Percentiles rank a stretch among this genome's conserved stretches.
phyloP scores from a whole-genome alignment of 2,113 vertebrate species.

The Callocephalon fimbriatum region DNA sequence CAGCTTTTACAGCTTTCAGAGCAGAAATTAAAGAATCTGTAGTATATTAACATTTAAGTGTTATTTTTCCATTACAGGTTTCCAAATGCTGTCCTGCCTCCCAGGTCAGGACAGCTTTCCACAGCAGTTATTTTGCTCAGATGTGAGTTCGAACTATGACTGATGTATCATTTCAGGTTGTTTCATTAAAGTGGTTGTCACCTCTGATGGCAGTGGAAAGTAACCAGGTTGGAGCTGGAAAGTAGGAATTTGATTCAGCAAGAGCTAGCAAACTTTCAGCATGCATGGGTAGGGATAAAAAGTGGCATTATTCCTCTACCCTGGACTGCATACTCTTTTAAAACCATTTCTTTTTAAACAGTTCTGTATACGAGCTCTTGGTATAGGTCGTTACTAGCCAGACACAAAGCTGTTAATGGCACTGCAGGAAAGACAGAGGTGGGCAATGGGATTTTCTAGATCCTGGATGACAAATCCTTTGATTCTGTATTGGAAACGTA shows the following conservation, averaged over 20 bases:
- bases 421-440: not conserved
- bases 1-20: not conserved
- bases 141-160: not conserved
- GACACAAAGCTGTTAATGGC: not conserved
- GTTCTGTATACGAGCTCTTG: not conserved
- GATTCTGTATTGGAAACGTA: not conserved
- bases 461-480: not conserved
- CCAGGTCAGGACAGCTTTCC: not conserved
- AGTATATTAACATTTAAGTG: not conserved
- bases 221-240: not conserved
- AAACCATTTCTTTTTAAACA: not conserved
- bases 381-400: not conserved
- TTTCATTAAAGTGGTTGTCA: not conserved
- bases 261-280: not conserved
- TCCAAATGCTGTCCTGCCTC: not conserved
- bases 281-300: accelerated
- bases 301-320: not conserved
- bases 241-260: not conserved
- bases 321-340: not conserved
- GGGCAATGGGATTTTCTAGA: not conserved
- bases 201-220: not conserved
- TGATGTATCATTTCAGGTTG: not conserved
- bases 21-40: not conserved
- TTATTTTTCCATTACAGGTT: not conserved
- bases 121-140: not conserved